Evolutionary conservation across 1,140 invertebrate species (phyloP), one percentile per base, ranked within the genome.

Genomic region (Tribolium castaneum): DNA sequence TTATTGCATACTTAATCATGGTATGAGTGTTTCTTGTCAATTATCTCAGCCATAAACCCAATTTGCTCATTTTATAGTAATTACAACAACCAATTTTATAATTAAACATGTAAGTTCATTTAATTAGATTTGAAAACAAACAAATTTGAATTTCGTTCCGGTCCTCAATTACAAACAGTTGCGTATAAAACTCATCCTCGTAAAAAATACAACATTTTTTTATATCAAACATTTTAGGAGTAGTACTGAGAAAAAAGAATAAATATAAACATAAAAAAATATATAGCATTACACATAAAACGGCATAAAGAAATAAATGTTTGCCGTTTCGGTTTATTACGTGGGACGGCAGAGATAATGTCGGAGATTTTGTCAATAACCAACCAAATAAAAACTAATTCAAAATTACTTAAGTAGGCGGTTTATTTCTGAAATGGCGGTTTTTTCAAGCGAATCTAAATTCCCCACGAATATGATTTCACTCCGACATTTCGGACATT

Each of bases 251-350:
- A 62, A 62, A 62, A 62, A 30, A 62, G 22, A 62, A 30, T 62
- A 62, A 66, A 66, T 35, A 35, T 66, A 66, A 66, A 66, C 25
- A 35, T 66, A 66, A 66, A 66, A 39, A 66, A 66, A 66, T 66
- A 35, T 66, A 66, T 13, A 66, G 30, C 30, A 35, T 66, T 66
- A 66, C 13, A 12, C 30, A 66, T 66, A 66, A 66, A 66, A 66
- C 14, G 59, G 4, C 7, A 66, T 34, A 30, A 66, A 66, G 59
- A 35, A 66, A 66, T 66, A 66, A 66, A 66, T 66, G 59, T 66
- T 35, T 30, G n/a, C 59, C 59, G 34, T 66, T 66, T 66, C 19
- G 45, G 7, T 66, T 66, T 66, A 35, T 35, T 35, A 66, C 30
- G 3, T 66, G 10, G 19, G 13, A 10, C 4, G 13, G 30, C 59